phyloP scores from a whole-genome alignment of 2,888 invertebrate species.

The Tortrix viridana region DNA sequence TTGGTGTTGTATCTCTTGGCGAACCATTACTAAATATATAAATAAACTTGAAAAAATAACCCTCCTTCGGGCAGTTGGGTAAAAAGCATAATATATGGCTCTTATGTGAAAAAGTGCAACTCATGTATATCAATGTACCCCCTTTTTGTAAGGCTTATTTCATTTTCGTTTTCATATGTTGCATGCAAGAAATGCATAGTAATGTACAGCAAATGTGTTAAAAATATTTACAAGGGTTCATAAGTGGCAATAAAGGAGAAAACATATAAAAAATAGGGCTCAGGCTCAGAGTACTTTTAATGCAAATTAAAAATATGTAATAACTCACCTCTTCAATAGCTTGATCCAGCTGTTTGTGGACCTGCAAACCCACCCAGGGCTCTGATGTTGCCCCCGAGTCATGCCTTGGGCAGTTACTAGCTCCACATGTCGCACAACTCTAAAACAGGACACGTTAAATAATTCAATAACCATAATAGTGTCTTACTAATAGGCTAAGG shows the following conservation, averaged over 20 bases:
- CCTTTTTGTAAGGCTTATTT: too few species aligned
- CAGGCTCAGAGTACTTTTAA: background rate
- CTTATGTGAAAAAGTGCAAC: too few species aligned
- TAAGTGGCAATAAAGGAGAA: constrained; percentile 4
- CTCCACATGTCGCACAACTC: constrained; percentile 86
- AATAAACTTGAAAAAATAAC: too few species aligned
- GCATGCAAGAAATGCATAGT: too few species aligned
- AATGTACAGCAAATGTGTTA: too few species aligned
- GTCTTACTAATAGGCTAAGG: constrained; percentile 13
- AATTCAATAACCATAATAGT: constrained; percentile 6
- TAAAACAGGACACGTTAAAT: constrained; percentile 39
- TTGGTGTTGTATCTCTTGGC: too few species aligned
- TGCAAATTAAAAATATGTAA: background rate
- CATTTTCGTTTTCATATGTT: too few species aligned
- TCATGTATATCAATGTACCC: too few species aligned
- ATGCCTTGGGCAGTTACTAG: constrained; percentile 84
- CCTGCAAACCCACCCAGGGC: constrained; percentile 87
- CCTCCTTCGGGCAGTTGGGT: too few species aligned
- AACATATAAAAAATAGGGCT: background rate
- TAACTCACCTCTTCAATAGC: constrained; percentile 89
- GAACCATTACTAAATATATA: too few species aligned
- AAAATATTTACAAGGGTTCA: too few species aligned
- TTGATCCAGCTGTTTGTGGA: constrained; percentile 89
- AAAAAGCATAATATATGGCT: too few species aligned
- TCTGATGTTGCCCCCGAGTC: constrained; percentile 73